A percentile compares a stretch with the other conserved stretches of the same genome.
Evolutionary conservation across 2,888 invertebrate genomes (phyloP).

Genomic region (Anoncus sp.): DNA sequence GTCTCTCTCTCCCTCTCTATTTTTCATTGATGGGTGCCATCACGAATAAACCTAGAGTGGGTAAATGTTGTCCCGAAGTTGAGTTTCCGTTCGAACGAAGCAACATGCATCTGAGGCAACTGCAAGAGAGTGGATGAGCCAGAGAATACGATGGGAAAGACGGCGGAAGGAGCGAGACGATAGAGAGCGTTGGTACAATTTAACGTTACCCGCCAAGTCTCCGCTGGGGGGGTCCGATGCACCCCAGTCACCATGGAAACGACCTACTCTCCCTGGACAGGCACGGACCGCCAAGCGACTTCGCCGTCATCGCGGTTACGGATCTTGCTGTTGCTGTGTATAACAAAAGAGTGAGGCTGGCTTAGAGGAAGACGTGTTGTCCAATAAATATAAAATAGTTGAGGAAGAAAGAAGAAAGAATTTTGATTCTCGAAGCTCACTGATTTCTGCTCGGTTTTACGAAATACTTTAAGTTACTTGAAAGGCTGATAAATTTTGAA

Average conservation of each 20-base stretch:
- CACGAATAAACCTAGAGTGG: conserved; percentile 1
- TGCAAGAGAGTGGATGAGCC: conserved; percentile 39
- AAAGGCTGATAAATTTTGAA: no score
- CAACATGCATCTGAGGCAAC: conserved; percentile 38
- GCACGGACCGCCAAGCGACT: conserved; percentile 69
- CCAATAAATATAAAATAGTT: no score
- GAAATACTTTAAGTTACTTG: no score
- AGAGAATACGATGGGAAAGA: conserved; percentile 31
- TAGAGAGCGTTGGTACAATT: conserved; percentile 72
- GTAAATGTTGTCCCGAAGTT: conserved; percentile 44
- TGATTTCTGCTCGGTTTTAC: no score
- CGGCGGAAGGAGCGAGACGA: conserved; percentile 49
- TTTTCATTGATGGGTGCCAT: conserved; percentile 5
- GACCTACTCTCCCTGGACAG: conserved; percentile 82
- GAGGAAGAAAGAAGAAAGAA: no score
- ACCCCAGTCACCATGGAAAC: conserved; percentile 81
- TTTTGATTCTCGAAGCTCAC: no score
- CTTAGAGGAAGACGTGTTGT: background rate
- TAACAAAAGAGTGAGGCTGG: conserved; percentile 20
- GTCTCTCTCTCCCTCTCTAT: no score
- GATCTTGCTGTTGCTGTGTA: conserved; percentile 37
- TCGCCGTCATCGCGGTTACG: conserved; percentile 41
- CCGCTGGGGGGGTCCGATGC: conserved; percentile 75
- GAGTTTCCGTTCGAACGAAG: conserved; percentile 27
- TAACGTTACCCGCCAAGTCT: conserved; percentile 70